Conservation (phyloP, 2,888 invertebrate species). For the Syritta pipiens region DNA sequence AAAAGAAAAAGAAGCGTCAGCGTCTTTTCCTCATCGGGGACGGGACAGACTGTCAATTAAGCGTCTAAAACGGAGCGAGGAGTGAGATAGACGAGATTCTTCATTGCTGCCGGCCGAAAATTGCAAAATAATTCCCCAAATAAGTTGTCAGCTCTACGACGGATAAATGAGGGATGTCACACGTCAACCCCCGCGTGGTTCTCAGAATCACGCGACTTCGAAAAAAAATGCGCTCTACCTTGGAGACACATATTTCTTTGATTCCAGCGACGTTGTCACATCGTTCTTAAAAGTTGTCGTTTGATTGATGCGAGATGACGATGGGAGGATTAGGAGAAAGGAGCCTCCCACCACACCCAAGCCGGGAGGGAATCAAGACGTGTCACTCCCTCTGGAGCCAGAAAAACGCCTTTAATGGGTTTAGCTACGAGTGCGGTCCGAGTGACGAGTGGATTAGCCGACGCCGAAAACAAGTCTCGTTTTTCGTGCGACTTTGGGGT, state of each 20-base stretch:
- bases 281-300: constrained; percentile 13
- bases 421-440: constrained; percentile 4
- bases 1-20: not conserved
- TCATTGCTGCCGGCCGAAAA: not conserved
- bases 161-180: constrained; percentile 11
- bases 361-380: too few relatives aligned
- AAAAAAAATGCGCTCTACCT: not conserved
- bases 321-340: too few relatives aligned
- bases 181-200: not conserved
- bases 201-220: not conserved
- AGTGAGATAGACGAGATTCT: not conserved
- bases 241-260: not conserved
- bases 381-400: not conserved
- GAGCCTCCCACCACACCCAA: not conserved
- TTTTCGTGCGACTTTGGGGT: constrained; percentile 16
- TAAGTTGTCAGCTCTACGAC: not conserved
- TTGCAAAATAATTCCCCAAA: constrained; percentile 7
- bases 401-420: constrained; percentile 11
- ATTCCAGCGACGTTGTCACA: constrained; percentile 11
- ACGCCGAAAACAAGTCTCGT: constrained; percentile 18
- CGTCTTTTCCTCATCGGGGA: not conserved
- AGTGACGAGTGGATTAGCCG: constrained; percentile 28
- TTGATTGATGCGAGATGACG: constrained; percentile 25
- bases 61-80: not conserved
- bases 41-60: not conserved